Evolutionary conservation across 2,797 vertebrate species (phyloP), one percentile per base, ranked within the genome.

Genomic region (Rousettus madagascariensis): DNA sequence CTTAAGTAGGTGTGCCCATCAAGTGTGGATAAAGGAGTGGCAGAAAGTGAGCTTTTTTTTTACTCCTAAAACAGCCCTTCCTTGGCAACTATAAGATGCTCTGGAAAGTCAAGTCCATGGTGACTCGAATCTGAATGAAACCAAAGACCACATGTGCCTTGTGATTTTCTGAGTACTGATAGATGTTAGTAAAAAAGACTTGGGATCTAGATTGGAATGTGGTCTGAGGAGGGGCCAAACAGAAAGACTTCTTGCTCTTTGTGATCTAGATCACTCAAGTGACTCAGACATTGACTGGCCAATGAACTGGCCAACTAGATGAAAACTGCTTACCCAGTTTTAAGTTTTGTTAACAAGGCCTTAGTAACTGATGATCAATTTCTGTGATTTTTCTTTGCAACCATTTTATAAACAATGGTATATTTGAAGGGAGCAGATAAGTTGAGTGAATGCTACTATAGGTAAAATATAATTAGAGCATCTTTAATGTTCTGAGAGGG

Each of bases 11-110:
- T 65, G 11, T 88, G 57, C 71, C 77, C 63, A 55, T 65, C 3
- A 0, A 83, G 46, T 41, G 30, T 86, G 7, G 33, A 78, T 55
- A 79, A 95, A 90, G 77, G 36, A 92, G 57, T 59, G 13, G n/a
- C 71, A 71, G 72, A 69, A 94, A 96, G 95, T 55, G 57, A 95
- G 51, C 49, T 95, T 72, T 82, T 92, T 95, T 92, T 95, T 92
- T 72, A 41, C 9, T 86, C 43, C n/a, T 75, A 55, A 86, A 85
- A 79, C 33, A 92, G 63, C 13, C 28, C n/a, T 95, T 86, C 41
- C 63, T 87, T 95, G 84, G 57, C 88, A 92, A 78, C 66, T 86
- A 61, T 74, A 82, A 92, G 61, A 71, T 0, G 0, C 19, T 74
- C 19, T 11, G 59, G 22, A 85, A 89, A 43, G 33, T 66, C 80